Evolutionary conservation across 2,888 invertebrate species (phyloP), one percentile per base, ranked within the genome.

Genomic region (Hirtodrosophila duncani): DNA sequence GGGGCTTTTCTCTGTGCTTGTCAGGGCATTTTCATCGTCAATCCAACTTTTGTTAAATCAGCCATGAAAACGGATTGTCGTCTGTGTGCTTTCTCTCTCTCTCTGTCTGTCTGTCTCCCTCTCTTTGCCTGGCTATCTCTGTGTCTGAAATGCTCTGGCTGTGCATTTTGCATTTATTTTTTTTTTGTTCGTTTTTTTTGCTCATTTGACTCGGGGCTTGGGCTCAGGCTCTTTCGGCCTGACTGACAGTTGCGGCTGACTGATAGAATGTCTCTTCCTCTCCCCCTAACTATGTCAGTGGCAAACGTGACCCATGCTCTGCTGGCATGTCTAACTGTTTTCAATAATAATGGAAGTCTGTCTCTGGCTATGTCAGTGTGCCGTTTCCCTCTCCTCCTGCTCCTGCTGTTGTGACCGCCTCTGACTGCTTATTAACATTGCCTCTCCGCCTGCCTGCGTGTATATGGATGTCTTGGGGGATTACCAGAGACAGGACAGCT

Each of bases 31-130:
- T 59, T 57, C 57, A 41, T 42, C 59, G 64, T 58, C 55, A 63
- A 50, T 34, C 63, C 57, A 49, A 75, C 71, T 62, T 72, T 64
- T 72, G 81, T 81, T 81, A 80, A 72, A 72, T 72, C 72, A 72
- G 78, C 78, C 81, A 72, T 72, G 69, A 72, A 81, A 72, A 72
- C 81, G 72, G 79, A 72, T 72, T 72, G 72, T 72, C 71, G 71
- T 66, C n/a, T n/a, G n/a, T n/a, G n/a, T 14, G 14, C n/a, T 16
- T 17, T 33, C 18, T 33, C 6, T 20, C 20, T 21, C 21, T 36
- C 13, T 8, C 34, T 13, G n/a, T 21, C 34, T 34, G 11, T 13
- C 20, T 20, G 20, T 20, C 10, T 33, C n/a, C n/a, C n/a, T n/a
- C n/a, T n/a, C n/a, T n/a, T n/a, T n/a, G n/a, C n/a, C n/a, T n/a